These are phyloP conservation scores for Nothobranchius furzeri DNA, from an alignment of 2,113 vertebrate species.

Conservation along the genomic window DNA sequence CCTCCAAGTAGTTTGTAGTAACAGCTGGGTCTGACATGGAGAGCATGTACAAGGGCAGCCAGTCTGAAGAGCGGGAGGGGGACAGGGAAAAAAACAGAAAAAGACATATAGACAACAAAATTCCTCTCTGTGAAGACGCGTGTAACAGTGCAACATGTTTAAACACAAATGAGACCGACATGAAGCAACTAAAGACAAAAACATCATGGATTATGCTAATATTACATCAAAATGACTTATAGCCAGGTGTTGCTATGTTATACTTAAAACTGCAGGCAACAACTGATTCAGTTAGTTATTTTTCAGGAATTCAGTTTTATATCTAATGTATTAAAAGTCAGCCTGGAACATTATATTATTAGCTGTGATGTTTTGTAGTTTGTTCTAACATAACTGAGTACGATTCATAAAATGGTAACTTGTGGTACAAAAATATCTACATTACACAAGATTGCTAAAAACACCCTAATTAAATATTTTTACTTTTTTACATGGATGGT, in stretches of 20 bases:
- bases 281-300: no score
- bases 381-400: no score
- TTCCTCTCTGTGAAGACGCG: constrained; percentile 45
- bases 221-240: constrained; percentile 12
- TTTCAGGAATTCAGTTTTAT: no score
- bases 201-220: not conserved
- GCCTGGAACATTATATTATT: no score
- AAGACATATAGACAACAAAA: constrained; percentile 50
- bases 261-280: no score
- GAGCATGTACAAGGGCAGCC: constrained; percentile 81
- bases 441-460: constrained; percentile 14
- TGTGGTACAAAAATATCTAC: no score
- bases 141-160: constrained; percentile 19
- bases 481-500: constrained; percentile 36
- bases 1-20: constrained; percentile 83
- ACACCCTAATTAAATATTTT: no score
- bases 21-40: constrained; percentile 86
- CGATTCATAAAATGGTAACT: no score
- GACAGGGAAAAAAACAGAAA: constrained; percentile 50
- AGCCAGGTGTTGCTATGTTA: no score
- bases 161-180: not conserved
- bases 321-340: no score
- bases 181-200: constrained; percentile 1
- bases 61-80: constrained; percentile 67
- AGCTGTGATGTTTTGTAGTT: no score